Conservation (phyloP, 2,797 vertebrate species). For the Intellagama lesueurii region DNA sequence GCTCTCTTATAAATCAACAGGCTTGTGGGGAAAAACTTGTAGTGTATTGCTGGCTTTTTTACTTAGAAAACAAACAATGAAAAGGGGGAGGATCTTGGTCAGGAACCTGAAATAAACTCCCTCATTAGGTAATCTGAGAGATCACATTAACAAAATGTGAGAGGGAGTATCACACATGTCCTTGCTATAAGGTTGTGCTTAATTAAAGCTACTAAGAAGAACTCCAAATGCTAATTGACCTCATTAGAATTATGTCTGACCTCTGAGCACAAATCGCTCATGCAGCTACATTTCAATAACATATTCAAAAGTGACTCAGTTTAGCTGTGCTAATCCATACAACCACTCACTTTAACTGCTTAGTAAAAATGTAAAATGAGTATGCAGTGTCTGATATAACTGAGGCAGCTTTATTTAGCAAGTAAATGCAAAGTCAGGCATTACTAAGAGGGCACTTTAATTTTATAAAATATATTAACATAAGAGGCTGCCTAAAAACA, state of each 20-base stretch:
- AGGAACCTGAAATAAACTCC: conserved; percentile 32
- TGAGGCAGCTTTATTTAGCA: conserved; percentile 29
- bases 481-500: not conserved
- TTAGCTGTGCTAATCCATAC: conserved; percentile 24
- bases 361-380: conserved; percentile 38
- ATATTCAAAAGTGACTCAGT: conserved; percentile 23
- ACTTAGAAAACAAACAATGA: not conserved
- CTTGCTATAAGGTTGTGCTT: conserved; percentile 45
- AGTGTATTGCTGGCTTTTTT: not conserved
- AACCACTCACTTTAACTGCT: not conserved
- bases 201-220: conserved; percentile 23
- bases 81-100: not conserved
- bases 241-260: conserved; percentile 7
- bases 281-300: conserved; percentile 36
- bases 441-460: not conserved
- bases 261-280: not conserved
- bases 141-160: not conserved
- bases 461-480: not conserved
- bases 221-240: conserved; percentile 30
- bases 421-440: conserved; percentile 23
- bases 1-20: not conserved
- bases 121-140: conserved; percentile 22
- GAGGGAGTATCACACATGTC: conserved; percentile 7
- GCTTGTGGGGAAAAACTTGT: not conserved
- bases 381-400: conserved; percentile 24